Conservation (phyloP, 2,888 invertebrate genomes). For the Coleophora flavipennella region DNA sequence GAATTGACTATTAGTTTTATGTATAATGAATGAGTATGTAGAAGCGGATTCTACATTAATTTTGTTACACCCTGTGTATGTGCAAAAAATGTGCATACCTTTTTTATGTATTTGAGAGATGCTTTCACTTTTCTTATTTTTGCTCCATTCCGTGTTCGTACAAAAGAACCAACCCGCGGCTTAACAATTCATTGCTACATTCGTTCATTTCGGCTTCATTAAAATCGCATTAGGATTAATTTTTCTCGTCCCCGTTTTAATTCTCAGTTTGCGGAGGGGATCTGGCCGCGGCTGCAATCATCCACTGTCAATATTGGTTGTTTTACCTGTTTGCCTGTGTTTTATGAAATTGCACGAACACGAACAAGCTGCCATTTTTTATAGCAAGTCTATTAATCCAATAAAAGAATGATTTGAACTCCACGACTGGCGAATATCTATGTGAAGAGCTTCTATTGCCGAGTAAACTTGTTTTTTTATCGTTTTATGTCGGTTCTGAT, state of each 20-base stretch:
- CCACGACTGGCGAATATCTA: no score
- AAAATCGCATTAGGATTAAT: constrained; percentile 74
- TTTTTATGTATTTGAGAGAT: not conserved
- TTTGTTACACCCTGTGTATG: no score
- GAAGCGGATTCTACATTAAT: no score
- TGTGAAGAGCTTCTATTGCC: not conserved
- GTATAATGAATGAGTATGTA: no score
- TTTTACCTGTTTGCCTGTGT: constrained; percentile 50
- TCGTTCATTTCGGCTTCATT: constrained; percentile 70
- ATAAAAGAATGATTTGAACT: no score
- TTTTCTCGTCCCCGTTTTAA: constrained; percentile 70
- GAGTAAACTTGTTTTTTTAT: not conserved
- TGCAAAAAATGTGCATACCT: no score
- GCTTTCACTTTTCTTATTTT: constrained; percentile 32
- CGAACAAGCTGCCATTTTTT: not conserved
- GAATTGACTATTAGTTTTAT: no score
- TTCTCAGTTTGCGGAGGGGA: constrained; percentile 66
- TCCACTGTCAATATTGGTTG: constrained; percentile 67
- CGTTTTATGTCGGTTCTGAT: not conserved
- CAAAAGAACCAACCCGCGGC: constrained; percentile 54
- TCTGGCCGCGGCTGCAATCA: constrained; percentile 61
- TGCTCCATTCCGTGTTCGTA: constrained; percentile 29
- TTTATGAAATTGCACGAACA: constrained; percentile 31
- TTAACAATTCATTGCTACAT: constrained; percentile 67
- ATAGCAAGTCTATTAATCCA: no score